Evolutionary conservation across 1,140 invertebrate genomes (phyloP).

Genomic region (Brachionus koreanus): DNA sequence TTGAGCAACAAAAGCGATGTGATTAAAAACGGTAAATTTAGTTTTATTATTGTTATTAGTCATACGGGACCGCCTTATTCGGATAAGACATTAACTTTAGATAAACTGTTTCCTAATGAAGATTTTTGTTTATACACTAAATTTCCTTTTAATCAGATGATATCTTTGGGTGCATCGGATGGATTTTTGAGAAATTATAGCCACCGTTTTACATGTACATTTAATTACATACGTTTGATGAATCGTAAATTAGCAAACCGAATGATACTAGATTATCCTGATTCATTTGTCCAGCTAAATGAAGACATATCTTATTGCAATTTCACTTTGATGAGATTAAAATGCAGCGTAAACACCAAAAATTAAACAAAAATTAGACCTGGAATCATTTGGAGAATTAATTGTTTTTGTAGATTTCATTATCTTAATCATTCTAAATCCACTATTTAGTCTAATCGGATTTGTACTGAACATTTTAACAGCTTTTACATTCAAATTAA

Average conservation of each 20-base stretch:
- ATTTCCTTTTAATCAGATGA: conserved; percentile 1
- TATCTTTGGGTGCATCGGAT: background rate
- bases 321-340: background rate
- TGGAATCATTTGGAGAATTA: background rate
- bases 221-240: background rate
- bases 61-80: background rate
- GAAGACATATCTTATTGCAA: background rate
- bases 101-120: background rate
- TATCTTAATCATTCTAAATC: background rate
- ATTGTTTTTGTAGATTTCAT: background rate
- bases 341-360: background rate
- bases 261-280: background rate
- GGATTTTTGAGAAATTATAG: background rate
- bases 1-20: background rate
- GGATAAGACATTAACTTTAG: background rate
- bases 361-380: background rate
- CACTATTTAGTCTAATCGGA: background rate
- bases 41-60: background rate
- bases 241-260: background rate
- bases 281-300: background rate
- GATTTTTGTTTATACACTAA: background rate
- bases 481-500: background rate
- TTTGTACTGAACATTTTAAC: background rate
- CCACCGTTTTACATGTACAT: background rate
- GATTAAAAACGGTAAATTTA: background rate